Evolutionary conservation across 1,140 invertebrate species (phyloP).

Genomic region (Physella acuta): DNA sequence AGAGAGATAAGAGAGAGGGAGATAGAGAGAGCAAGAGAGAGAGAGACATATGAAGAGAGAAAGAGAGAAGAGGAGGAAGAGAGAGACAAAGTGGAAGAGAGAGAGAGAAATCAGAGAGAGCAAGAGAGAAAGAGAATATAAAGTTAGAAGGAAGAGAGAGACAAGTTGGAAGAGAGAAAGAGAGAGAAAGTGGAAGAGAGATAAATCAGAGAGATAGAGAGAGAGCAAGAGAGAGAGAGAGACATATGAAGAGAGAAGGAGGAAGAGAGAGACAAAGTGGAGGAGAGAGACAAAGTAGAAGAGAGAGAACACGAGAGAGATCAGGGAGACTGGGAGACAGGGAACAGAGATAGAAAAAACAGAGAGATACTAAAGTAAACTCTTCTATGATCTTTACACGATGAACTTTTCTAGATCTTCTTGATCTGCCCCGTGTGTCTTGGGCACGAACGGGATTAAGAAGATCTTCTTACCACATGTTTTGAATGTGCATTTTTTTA

Average conservation of each 20-base stretch:
- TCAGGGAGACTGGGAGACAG: background rate
- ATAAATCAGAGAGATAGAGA: background rate
- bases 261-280: background rate
- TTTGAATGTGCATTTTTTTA: no score
- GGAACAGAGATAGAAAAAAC: no score
- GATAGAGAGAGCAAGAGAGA: background rate
- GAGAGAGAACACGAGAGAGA: background rate
- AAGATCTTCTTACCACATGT: no score
- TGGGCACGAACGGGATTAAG: no score
- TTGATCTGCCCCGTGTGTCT: no score
- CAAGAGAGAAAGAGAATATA: background rate
- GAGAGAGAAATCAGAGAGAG: background rate
- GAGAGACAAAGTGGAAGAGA: background rate
- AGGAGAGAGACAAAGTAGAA: background rate
- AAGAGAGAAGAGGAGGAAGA: background rate
- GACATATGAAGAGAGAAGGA: background rate
- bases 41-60: no score
- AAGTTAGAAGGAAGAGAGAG: background rate
- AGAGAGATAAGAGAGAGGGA: no score
- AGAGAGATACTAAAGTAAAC: no score
- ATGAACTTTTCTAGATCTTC: no score
- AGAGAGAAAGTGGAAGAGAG: constrained; percentile 2
- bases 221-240: background rate
- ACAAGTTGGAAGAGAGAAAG: background rate
- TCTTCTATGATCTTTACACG: no score